Evolutionary conservation across 2,797 vertebrate species (phyloP).

Genomic region (Tenualosa thibaudeaui): DNA sequence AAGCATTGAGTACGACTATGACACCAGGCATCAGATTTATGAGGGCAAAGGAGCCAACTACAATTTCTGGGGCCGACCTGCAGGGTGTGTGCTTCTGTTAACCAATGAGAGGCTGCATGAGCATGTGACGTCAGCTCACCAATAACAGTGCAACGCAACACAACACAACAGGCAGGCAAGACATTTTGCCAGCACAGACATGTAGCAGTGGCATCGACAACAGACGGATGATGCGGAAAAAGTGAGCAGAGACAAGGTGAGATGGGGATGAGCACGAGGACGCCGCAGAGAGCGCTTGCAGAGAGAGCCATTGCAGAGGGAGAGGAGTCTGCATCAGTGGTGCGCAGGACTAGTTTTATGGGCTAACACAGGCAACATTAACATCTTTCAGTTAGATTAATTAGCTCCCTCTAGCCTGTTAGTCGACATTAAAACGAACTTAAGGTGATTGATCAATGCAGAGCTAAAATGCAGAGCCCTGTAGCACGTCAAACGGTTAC

Average conservation of each 20-base stretch:
- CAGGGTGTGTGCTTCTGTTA: constrained; percentile 71
- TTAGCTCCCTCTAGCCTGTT: neutral
- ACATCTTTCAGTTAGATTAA: neutral
- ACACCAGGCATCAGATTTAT: neutral
- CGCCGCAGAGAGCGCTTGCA: neutral
- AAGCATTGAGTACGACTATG: neutral
- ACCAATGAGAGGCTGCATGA: constrained; percentile 63
- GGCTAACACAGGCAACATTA: neutral
- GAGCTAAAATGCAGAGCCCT: neutral
- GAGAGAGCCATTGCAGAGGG: neutral
- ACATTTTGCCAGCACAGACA: neutral
- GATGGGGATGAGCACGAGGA: constrained; percentile 24
- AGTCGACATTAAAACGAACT: neutral
- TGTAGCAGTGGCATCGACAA: constrained; percentile 36
- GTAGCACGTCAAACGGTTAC: neutral
- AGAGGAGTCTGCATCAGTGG: neutral
- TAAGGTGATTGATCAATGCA: neutral
- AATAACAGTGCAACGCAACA: constrained; percentile 54
- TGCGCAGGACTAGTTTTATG: neutral
- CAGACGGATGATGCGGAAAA: constrained; percentile 66
- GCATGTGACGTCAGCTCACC: constrained; percentile 53
- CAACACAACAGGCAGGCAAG: constrained; percentile 52
- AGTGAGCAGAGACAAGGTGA: constrained; percentile 56
- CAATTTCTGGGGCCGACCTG: constrained; percentile 70
- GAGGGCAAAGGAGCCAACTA: constrained; percentile 52